Evolutionary conservation across 2,888 invertebrate genomes (phyloP).

Genomic region (Agrypnus murinus): DNA sequence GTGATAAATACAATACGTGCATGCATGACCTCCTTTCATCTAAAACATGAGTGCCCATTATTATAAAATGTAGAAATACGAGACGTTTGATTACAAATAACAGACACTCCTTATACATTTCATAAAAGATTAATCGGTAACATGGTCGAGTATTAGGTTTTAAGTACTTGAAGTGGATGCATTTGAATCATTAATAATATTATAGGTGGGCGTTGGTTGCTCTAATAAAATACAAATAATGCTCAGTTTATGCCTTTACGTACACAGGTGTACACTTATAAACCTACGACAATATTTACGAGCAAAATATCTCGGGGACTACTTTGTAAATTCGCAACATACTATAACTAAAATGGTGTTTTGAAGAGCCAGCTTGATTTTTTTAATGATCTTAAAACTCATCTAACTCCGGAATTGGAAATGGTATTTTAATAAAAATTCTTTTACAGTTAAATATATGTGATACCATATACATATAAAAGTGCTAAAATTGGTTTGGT

Average conservation of each 20-base stretch:
- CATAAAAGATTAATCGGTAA: slow-evolving; percentile 48
- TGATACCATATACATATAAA: not conserved
- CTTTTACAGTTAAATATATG: slow-evolving; percentile 27
- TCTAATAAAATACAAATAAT: slow-evolving; percentile 48
- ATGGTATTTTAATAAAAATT: slow-evolving; percentile 17
- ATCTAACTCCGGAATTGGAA: not conserved
- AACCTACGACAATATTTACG: slow-evolving; percentile 30
- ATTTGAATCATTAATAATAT: slow-evolving; percentile 50
- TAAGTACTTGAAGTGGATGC: slow-evolving; percentile 49
- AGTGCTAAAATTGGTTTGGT: not conserved
- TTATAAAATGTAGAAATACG: slow-evolving; percentile 44
- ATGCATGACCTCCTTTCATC: slow-evolving; percentile 37
- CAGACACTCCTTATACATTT: slow-evolving; percentile 49
- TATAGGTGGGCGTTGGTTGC: slow-evolving; percentile 45
- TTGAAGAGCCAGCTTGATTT: not conserved
- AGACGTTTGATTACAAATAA: slow-evolving; percentile 49
- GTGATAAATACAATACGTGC: slow-evolving; percentile 35
- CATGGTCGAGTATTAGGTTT: slow-evolving; percentile 45
- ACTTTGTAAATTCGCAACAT: slow-evolving; percentile 25
- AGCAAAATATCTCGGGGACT: slow-evolving; percentile 1
- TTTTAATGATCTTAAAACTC: not conserved
- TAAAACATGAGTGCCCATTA: slow-evolving; percentile 33
- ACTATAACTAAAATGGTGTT: not conserved
- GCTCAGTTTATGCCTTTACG: slow-evolving; percentile 40
- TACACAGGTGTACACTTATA: slow-evolving; percentile 43